Conservation (phyloP, 1,140 invertebrate species). For the Trachymyrmex cornetzi region DNA sequence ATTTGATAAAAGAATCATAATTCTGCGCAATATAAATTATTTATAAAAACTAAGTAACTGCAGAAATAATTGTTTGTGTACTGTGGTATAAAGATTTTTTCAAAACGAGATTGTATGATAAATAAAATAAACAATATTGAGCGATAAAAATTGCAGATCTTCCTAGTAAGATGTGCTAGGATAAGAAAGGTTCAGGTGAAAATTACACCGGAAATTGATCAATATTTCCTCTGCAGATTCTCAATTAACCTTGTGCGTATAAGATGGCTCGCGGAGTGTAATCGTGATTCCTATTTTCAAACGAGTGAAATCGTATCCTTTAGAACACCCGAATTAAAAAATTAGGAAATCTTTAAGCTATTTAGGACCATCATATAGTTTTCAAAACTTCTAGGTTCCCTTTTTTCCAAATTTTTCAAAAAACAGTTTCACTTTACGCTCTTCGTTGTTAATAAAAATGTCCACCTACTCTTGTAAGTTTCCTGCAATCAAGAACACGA, state of each 20-base stretch:
- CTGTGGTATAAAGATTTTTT: neutral
- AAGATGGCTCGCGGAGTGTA: neutral
- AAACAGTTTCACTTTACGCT: neutral
- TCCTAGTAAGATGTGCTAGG: conserved; percentile 24
- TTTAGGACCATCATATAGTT: neutral
- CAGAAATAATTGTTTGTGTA: neutral
- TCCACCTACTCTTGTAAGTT: conserved; percentile 28
- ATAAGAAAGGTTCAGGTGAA: neutral
- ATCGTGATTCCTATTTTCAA: neutral
- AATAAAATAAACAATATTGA: conserved; percentile 6
- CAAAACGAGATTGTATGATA: neutral
- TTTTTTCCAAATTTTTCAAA: neutral
- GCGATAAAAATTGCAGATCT: neutral
- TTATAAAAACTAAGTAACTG: neutral
- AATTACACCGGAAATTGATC: conserved; percentile 3
- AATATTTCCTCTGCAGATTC: conserved; percentile 31
- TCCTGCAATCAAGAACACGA: conserved; percentile 22
- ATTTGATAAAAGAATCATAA: neutral
- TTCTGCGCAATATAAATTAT: neutral
- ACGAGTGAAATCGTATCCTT: neutral
- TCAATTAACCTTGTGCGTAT: conserved; percentile 38
- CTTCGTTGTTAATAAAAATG: conserved; percentile 36
- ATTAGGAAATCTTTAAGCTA: neutral
- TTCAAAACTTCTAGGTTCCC: neutral
- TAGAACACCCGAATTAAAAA: conserved; percentile 8